These are phyloP conservation scores for Scarus forsteni DNA, from an alignment of 2,797 vertebrate species.

Conservation along the genomic window DNA sequence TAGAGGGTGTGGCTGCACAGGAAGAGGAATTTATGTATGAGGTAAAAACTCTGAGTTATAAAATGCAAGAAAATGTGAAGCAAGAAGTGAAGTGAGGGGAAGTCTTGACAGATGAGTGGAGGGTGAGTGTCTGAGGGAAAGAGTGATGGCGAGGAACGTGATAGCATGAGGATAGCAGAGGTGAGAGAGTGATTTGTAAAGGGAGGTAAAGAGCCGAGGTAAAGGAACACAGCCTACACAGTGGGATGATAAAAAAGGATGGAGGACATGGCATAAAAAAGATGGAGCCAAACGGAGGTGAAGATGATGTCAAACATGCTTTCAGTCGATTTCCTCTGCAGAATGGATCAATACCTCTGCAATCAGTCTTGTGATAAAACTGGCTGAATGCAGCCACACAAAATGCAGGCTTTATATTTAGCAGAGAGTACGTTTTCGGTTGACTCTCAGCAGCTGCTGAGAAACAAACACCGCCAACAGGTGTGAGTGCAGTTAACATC, in stretches of 20 bases:
- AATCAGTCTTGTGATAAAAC: constrained; percentile 62
- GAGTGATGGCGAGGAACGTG: constrained; percentile 30
- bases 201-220: constrained; percentile 33
- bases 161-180: constrained; percentile 30
- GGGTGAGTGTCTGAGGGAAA: constrained; percentile 11
- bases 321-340: constrained; percentile 58
- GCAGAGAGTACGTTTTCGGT: constrained; percentile 25
- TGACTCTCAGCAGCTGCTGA: constrained; percentile 30
- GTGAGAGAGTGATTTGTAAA: constrained; percentile 47
- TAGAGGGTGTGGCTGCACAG: constrained; percentile 6
- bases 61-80: constrained; percentile 17
- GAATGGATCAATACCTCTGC: constrained; percentile 63
- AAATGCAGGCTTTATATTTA: constrained; percentile 26
- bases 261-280: constrained; percentile 42
- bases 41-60: constrained; percentile 20
- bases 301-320: constrained; percentile 70
- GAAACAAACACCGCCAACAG: constrained; percentile 17
- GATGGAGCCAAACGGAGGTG: constrained; percentile 44
- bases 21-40: constrained; percentile 1
- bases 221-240: constrained; percentile 34
- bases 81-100: constrained; percentile 10
- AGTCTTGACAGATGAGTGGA: constrained; percentile 27
- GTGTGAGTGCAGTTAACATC: constrained; percentile 22
- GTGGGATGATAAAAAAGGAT: constrained; percentile 47
- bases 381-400: constrained; percentile 46